Evolutionary conservation across 2,888 invertebrate species (phyloP), one percentile per base, ranked within the genome.

Genomic region (Agrochola macilenta): DNA sequence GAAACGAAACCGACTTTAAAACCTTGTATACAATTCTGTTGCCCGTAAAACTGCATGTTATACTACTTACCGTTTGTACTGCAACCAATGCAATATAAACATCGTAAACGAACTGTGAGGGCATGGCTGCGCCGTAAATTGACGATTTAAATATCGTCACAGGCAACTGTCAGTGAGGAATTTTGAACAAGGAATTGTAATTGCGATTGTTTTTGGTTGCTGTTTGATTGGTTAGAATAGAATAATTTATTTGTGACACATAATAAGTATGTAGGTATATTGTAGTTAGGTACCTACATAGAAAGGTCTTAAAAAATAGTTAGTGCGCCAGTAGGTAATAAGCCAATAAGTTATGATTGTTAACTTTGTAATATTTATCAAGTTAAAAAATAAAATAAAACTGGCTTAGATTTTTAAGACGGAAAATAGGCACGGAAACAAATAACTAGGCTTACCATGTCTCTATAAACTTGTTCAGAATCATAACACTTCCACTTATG

Each of bases 81-180:
- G 52, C 66, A 73, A 81, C 82, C 70, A 35, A 63, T 75, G 75
- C 64, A 74, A 49, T 81, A 65, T 69, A 81, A 81, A 81, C 69
- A 2, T 63, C 72, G 69, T 70, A 66, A 81, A 81, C 66, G 69
- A 46, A 46, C 63, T 69, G 61, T 66, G 76, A 61, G 46, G 49
- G 69, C 57, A 60, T 43, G 1, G 11, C 14, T n/a, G 64, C 23
- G 9, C 43, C 11, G 58, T 81, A 74, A 74, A 76, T 52, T 72
- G 60, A 57, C 49, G 20, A 35, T 73, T 58, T 70, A 76, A 76
- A 76, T 69, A 66, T 57, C 57, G 58, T 54, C 30, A 35, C 57
- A 14, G 49, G 12, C 39, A 61, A 58, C 61, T 30, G 68, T 61
- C 54, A 68, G 30, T 43, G 39, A 20, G 17, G 14, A 66, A 26